phyloP scores from a whole-genome alignment of 2,797 vertebrate genomes.

The Microtus obscurus region DNA sequence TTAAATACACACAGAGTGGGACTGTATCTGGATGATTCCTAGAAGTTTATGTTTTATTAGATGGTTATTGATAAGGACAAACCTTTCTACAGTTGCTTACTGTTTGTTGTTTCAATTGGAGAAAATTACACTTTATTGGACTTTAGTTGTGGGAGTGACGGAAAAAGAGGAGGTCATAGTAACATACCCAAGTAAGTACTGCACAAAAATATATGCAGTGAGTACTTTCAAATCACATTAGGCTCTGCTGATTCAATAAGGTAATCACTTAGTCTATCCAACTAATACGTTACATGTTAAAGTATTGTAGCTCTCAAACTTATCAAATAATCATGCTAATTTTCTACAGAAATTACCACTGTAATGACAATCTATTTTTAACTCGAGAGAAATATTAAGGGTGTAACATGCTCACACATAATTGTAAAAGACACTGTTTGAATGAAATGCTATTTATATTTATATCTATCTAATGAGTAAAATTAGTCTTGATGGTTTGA shows the following conservation, averaged over 20 bases:
- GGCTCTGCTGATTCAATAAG: background rate
- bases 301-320: background rate
- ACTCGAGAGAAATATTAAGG: background rate
- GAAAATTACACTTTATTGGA: background rate
- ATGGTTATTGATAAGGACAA: background rate
- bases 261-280: background rate
- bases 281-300: background rate
- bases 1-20: background rate
- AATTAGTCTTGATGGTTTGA: background rate
- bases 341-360: background rate
- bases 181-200: background rate
- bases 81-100: background rate
- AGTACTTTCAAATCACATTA: background rate
- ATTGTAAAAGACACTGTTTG: background rate
- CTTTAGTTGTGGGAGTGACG: too few relatives aligned
- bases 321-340: background rate
- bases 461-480: background rate
- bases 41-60: background rate
- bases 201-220: background rate
- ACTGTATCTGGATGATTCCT: too few relatives aligned
- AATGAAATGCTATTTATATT: background rate
- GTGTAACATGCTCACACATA: background rate
- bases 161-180: background rate
- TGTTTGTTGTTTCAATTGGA: background rate
- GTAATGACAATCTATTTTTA: constrained; percentile 15